A percentile compares a stretch with the other conserved stretches of the same genome.
phyloP scores from a whole-genome alignment of 2,888 invertebrate species.

The Plagiodera versicolora region DNA sequence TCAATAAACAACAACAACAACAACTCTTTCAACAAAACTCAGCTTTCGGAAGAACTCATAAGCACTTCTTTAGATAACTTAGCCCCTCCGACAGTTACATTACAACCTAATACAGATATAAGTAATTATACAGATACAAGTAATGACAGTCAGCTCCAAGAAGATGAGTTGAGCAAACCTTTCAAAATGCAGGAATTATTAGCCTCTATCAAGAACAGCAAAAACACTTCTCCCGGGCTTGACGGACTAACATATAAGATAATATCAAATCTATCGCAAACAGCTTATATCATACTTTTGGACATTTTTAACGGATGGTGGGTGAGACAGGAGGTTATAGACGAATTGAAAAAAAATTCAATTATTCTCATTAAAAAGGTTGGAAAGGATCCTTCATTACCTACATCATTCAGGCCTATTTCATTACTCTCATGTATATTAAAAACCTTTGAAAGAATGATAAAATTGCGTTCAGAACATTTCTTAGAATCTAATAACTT shows the following conservation, averaged over 20 bases:
- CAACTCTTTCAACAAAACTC: background rate
- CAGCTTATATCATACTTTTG: slow-evolving; percentile 1
- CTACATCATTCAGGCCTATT: slow-evolving; percentile 10
- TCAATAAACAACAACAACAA: background rate
- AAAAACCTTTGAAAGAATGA: slow-evolving; percentile 8
- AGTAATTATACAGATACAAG: background rate
- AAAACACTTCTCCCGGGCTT: background rate
- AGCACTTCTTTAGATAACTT: background rate
- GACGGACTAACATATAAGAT: slow-evolving; percentile 11
- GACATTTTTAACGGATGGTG: slow-evolving; percentile 10
- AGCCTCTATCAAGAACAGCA: background rate
- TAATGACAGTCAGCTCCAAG: background rate
- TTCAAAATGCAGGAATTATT: background rate
- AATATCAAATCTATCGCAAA: background rate
- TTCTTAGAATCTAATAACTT: background rate
- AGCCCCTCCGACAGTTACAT: background rate
- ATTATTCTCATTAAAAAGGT: slow-evolving; percentile 3
- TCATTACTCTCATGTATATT: slow-evolving; percentile 7
- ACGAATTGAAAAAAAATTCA: slow-evolving; percentile 3
- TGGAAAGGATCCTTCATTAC: slow-evolving; percentile 7
- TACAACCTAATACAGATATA: background rate
- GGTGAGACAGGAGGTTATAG: slow-evolving; percentile 1
- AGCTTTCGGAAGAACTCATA: background rate
- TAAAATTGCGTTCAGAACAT: slow-evolving; percentile 1
- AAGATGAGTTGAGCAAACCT: background rate